These are phyloP conservation scores for Chrysolina americana DNA, from an alignment of 2,888 invertebrate genomes.

Conservation along the genomic window DNA sequence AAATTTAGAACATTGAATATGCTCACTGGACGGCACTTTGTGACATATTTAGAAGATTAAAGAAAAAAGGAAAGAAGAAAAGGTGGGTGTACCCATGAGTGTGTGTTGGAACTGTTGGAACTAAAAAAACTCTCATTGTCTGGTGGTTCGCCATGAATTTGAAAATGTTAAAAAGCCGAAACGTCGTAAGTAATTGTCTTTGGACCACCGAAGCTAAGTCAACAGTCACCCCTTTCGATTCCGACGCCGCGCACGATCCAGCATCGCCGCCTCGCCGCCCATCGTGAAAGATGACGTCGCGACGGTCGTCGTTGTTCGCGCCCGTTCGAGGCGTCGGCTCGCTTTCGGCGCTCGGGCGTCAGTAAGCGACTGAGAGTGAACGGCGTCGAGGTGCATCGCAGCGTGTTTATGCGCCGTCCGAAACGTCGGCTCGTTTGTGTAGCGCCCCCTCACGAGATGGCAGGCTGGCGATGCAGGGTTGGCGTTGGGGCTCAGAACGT, in stretches of 20 bases:
- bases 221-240: no score
- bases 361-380: conserved; percentile 58
- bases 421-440: conserved; percentile 9
- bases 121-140: no score
- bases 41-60: no score
- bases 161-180: no score
- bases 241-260: conserved; percentile 31
- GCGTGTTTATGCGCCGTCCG: conserved; percentile 45
- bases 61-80: no score
- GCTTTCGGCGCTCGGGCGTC: conserved; percentile 39
- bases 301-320: conserved; percentile 45
- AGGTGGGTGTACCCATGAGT: no score
- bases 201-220: no score
- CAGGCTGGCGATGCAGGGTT: conserved; percentile 38
- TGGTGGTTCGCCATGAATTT: no score
- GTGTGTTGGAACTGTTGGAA: no score
- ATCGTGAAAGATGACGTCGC: conserved; percentile 34
- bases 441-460: background rate
- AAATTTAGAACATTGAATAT: no score
- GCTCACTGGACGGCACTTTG: no score
- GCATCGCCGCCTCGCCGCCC: conserved; percentile 45
- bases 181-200: no score
- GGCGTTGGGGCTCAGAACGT: conserved; percentile 9
- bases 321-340: conserved; percentile 51
- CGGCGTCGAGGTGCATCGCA: conserved; percentile 35